Evolutionary conservation across 2,113 vertebrate species (phyloP), one percentile per base, ranked within the genome.

Genomic region (Bucco capensis): DNA sequence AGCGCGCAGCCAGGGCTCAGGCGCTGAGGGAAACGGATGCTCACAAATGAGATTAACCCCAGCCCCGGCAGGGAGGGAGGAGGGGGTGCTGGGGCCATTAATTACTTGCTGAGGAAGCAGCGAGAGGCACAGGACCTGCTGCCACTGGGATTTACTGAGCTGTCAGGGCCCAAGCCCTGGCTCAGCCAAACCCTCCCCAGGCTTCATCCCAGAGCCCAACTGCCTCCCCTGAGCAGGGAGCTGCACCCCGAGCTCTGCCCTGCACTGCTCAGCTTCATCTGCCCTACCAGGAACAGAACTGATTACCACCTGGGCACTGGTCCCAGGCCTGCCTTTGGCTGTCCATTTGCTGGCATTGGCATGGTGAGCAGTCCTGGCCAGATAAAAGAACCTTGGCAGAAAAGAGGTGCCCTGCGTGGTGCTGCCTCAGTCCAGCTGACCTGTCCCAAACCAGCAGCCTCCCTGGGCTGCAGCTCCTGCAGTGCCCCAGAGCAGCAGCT

Each of bases 1-100:
- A 81, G 70, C 50, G 1, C 77, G 30, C 0, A 1, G 72, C 31
- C 44, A n/a, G 77, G 76, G 66, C 70, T 87, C 0, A 0, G 57
- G 0, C 49, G 7, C 69, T 44, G n/a, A 69, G 44, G 71, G 71
- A 37, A 71, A 11, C 0, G 3, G 65, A 47, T 74, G 75, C 71
- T 74, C 70, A 6, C 1, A 7, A 9, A 33, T 12, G 58, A 46
- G 76, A 72, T 86, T 62, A 67, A 76, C 28, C 42, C 30, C 51
- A 1, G 30, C 27, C 10, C 7, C 1, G 3, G 66, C 88, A 54
- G 70, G 65, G 74, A 67, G 49, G 64, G 58, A 38, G 71, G 30
- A 28, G 25, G 0, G 2, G 30, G 22, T 19, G 50, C 56, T 4
- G 30, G 28, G 35, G 44, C 44, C 30, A 1, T 44, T 89, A 38